Evolutionary conservation across 2,888 invertebrate species (phyloP).

Genomic region (Hirtodrosophila alboralis): DNA sequence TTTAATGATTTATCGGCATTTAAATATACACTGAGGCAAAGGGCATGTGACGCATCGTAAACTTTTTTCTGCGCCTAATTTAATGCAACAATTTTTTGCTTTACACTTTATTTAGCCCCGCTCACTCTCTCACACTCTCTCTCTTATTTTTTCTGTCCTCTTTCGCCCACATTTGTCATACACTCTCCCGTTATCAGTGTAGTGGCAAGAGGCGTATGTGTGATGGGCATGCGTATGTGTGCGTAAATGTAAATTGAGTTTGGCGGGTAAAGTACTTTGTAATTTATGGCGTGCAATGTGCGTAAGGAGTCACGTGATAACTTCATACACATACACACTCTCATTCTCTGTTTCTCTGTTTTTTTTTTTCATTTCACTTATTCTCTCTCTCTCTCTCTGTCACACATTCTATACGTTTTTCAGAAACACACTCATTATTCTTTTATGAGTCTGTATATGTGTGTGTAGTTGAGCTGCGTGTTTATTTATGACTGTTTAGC

Average conservation of each 20-base stretch:
- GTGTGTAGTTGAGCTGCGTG: conserved; percentile 27
- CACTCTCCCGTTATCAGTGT: conserved; percentile 57
- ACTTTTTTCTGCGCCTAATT: conserved; percentile 70
- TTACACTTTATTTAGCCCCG: conserved; percentile 41
- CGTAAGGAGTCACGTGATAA: conserved; percentile 78
- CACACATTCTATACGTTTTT: too few species aligned
- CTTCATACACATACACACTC: conserved; percentile 51
- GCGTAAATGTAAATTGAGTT: conserved; percentile 68
- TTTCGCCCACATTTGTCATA: conserved; percentile 29
- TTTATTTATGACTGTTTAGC: conserved; percentile 75
- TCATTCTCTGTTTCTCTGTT: background rate
- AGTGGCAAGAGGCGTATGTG: conserved; percentile 34
- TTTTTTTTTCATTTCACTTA: conserved; percentile 2
- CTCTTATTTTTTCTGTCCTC: conserved; percentile 4
- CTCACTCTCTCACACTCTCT: too few species aligned
- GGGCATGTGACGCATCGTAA: conserved; percentile 63
- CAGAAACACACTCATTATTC: conserved; percentile 51
- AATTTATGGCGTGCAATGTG: conserved; percentile 78
- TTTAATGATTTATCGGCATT: conserved; percentile 78
- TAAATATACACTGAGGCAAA: conserved; percentile 54
- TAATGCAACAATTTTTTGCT: conserved; percentile 71
- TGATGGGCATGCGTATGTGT: conserved; percentile 22
- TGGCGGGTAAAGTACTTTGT: conserved; percentile 77
- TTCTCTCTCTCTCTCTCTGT: conserved; percentile 3
- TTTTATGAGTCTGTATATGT: conserved; percentile 46